These are phyloP conservation scores for Prochilodus magdalenae DNA, from an alignment of 2,113 vertebrate genomes.

Conservation along the genomic window DNA sequence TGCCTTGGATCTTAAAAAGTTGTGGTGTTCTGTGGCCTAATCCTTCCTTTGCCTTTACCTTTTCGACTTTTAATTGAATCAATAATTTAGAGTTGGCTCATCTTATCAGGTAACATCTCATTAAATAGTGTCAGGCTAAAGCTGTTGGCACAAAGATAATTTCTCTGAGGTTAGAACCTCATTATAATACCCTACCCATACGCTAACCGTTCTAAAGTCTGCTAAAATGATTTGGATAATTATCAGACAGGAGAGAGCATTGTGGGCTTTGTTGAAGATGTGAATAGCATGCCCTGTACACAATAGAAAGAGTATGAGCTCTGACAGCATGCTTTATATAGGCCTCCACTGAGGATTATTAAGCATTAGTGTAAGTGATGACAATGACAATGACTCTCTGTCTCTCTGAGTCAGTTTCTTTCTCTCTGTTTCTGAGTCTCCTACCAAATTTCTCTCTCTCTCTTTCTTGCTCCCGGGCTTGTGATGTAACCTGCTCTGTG, in stretches of 20 bases:
- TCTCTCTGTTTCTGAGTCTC: slow-evolving; percentile 29
- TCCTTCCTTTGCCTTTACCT: neutral
- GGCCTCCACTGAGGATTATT: slow-evolving; percentile 45
- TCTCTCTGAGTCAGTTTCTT: slow-evolving; percentile 4
- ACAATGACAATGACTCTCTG: slow-evolving; percentile 36
- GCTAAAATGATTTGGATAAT: slow-evolving; percentile 33
- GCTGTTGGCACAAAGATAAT: neutral
- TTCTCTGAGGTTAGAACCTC: slow-evolving; percentile 4
- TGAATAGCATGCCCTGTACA: neutral
- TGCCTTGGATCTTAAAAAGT: neutral
- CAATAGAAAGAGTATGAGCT: slow-evolving; percentile 37
- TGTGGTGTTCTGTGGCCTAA: neutral
- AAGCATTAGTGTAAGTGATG: slow-evolving; percentile 48
- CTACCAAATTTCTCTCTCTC: slow-evolving; percentile 9
- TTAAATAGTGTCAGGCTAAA: neutral
- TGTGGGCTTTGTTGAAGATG: slow-evolving; percentile 32
- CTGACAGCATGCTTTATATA: slow-evolving; percentile 48
- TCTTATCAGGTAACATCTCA: slow-evolving; percentile 3
- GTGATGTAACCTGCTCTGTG: slow-evolving; percentile 8
- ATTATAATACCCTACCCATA: slow-evolving; percentile 19
- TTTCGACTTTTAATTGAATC: neutral
- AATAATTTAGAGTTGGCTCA: neutral
- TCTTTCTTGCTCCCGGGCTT: neutral
- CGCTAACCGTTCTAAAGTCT: slow-evolving; percentile 7
- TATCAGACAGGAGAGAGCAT: slow-evolving; percentile 21